Evolutionary conservation across 2,113 vertebrate genomes (phyloP).

Genomic region (Crotalus tigris): DNA sequence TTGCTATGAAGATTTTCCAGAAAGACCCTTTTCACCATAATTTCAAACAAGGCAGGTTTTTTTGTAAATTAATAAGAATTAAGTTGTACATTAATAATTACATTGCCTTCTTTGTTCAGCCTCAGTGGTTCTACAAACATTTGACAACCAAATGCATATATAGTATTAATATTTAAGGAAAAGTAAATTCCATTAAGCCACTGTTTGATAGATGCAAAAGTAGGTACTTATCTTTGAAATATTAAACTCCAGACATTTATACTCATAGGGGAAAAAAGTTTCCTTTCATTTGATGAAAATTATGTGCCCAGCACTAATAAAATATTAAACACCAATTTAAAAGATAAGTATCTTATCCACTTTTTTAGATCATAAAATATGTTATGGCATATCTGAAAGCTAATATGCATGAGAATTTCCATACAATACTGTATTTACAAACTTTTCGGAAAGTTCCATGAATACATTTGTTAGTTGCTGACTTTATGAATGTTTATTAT

Average conservation of each 20-base stretch:
- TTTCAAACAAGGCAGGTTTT: slow-evolving; percentile 27
- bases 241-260: slow-evolving; percentile 86
- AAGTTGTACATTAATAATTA: slow-evolving; percentile 20
- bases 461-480: slow-evolving; percentile 64
- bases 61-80: slow-evolving; percentile 30
- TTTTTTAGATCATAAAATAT: slow-evolving; percentile 85
- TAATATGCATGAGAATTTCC: slow-evolving; percentile 76
- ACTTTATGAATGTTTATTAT: slow-evolving; percentile 63
- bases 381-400: slow-evolving; percentile 73
- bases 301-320: slow-evolving; percentile 84
- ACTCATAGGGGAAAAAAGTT: slow-evolving; percentile 79
- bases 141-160: slow-evolving; percentile 73
- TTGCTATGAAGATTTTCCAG: slow-evolving; percentile 10
- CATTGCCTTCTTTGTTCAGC: slow-evolving; percentile 47
- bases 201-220: slow-evolving; percentile 74
- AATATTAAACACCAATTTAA: slow-evolving; percentile 94
- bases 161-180: slow-evolving; percentile 83
- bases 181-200: slow-evolving; percentile 81
- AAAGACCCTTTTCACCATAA: not conserved
- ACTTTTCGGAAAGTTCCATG: slow-evolving; percentile 78
- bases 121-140: slow-evolving; percentile 55
- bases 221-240: slow-evolving; percentile 83
- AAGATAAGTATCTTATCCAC: slow-evolving; percentile 85
- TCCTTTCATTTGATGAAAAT: slow-evolving; percentile 85
- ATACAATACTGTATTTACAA: slow-evolving; percentile 84